phyloP scores from a whole-genome alignment of 1,140 invertebrate genomes.

The Sitophilus oryzae region DNA sequence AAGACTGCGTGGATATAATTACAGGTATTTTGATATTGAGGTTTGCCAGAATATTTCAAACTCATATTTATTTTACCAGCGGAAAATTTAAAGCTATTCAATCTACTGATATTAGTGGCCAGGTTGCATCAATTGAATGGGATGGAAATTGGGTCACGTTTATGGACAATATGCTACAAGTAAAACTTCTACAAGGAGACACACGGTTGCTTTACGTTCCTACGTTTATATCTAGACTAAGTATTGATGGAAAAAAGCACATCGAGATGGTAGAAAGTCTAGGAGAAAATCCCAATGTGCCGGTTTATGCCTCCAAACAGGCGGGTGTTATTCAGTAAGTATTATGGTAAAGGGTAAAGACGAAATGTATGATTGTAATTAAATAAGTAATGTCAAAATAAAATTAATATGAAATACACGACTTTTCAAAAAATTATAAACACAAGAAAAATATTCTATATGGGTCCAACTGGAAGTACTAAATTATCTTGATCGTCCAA shows the following conservation, averaged over 20 bases:
- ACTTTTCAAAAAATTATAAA: background rate
- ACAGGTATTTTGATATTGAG: constrained; percentile 51
- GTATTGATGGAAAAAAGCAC: constrained; percentile 69
- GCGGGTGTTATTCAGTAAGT: constrained; percentile 38
- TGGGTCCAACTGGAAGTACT: too few species aligned
- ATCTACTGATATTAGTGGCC: constrained; percentile 44
- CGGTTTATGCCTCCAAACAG: constrained; percentile 47
- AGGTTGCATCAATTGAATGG: constrained; percentile 55
- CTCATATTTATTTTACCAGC: too few species aligned
- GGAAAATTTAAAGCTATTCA: constrained; percentile 25
- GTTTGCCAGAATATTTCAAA: too few species aligned
- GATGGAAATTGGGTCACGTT: constrained; percentile 83
- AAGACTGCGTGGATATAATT: constrained; percentile 84
- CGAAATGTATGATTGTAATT: constrained; percentile 2
- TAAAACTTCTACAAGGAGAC: constrained; percentile 69
- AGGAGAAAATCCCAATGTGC: constrained; percentile 28
- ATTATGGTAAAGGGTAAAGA: background rate
- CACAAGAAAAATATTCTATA: too few species aligned
- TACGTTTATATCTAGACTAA: constrained; percentile 72
- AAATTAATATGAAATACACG: too few species aligned
- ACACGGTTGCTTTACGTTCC: constrained; percentile 75
- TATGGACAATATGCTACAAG: constrained; percentile 88
- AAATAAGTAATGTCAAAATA: background rate
- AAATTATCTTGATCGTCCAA: background rate
- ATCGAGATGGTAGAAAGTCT: constrained; percentile 43